Percentiles rank a stretch among this genome's conserved stretches.
These are phyloP conservation scores for Cisticola juncidis DNA, from an alignment of 2,113 vertebrate species.

Conservation along the genomic window DNA sequence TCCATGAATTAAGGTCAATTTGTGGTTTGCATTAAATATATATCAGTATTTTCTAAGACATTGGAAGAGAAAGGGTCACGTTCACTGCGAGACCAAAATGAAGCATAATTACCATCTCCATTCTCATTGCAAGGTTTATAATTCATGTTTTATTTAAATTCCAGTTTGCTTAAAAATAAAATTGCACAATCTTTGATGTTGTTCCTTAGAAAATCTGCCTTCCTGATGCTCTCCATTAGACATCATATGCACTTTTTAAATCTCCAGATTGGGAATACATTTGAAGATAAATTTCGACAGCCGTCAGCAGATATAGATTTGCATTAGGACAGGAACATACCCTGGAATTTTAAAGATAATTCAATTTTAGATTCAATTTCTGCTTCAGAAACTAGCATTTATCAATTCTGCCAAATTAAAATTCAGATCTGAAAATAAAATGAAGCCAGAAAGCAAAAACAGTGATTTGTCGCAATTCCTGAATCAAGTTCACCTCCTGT, in stretches of 20 bases:
- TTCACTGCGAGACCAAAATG: neutral
- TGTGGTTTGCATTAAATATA: neutral
- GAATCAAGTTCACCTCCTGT: neutral
- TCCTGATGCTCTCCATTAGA: neutral
- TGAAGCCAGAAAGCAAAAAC: neutral
- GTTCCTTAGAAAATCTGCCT: neutral
- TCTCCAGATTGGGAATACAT: neutral
- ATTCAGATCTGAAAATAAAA: neutral
- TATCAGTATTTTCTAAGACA: neutral
- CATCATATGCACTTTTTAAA: neutral
- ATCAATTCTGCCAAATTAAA: neutral
- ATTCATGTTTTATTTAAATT: neutral
- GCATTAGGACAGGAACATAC: neutral
- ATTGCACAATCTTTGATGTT: neutral
- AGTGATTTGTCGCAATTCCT: accelerated
- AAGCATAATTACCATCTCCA: neutral
- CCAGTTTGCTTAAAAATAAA: neutral
- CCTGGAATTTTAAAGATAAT: neutral
- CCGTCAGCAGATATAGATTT: neutral
- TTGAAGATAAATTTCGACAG: neutral
- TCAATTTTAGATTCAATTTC: neutral
- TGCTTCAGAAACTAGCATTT: neutral
- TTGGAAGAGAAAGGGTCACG: neutral
- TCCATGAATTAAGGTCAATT: neutral
- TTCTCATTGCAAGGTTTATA: neutral